Evolutionary conservation across 2,888 invertebrate species (phyloP).

Genomic region (Blastobasis lacticolella): DNA sequence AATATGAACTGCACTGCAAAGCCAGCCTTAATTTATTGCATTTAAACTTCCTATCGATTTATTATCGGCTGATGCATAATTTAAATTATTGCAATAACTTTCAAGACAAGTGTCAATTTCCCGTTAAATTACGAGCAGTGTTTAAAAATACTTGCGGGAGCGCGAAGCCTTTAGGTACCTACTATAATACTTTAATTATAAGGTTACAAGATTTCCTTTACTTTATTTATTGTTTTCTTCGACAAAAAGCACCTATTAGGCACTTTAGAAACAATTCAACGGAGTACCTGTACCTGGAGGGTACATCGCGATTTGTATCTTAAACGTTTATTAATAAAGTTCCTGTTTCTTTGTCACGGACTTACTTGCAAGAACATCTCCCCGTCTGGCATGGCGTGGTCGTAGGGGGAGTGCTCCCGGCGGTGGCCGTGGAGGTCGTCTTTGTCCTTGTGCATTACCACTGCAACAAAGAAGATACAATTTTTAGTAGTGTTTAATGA

Average conservation of each 20-base stretch:
- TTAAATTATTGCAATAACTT: slow-evolving; percentile 23
- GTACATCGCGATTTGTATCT: too few relatives aligned
- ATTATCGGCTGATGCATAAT: slow-evolving; percentile 38
- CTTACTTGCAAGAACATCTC: slow-evolving; percentile 96
- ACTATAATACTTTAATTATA: too few relatives aligned
- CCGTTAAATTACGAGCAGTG: neutral
- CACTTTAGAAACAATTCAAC: too few relatives aligned
- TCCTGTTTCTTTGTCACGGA: neutral
- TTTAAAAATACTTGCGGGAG: too few relatives aligned
- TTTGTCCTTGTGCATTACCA: slow-evolving; percentile 96
- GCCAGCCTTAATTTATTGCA: slow-evolving; percentile 43
- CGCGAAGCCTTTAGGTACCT: too few relatives aligned
- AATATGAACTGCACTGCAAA: slow-evolving; percentile 31
- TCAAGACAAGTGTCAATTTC: slow-evolving; percentile 4
- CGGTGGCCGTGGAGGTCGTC: slow-evolving; percentile 84
- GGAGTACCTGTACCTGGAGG: too few relatives aligned
- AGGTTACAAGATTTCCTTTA: too few relatives aligned
- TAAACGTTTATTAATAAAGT: neutral
- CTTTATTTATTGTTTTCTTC: too few relatives aligned
- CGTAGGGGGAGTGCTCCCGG: slow-evolving; percentile 85
- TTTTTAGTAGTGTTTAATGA: too few relatives aligned
- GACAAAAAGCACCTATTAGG: too few relatives aligned
- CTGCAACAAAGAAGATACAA: slow-evolving; percentile 73
- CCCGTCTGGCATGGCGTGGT: slow-evolving; percentile 92
- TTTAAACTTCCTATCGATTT: slow-evolving; percentile 45